These are phyloP conservation scores for Lasioglossum calceatum DNA, from an alignment of 2,888 invertebrate species.

Conservation along the genomic window DNA sequence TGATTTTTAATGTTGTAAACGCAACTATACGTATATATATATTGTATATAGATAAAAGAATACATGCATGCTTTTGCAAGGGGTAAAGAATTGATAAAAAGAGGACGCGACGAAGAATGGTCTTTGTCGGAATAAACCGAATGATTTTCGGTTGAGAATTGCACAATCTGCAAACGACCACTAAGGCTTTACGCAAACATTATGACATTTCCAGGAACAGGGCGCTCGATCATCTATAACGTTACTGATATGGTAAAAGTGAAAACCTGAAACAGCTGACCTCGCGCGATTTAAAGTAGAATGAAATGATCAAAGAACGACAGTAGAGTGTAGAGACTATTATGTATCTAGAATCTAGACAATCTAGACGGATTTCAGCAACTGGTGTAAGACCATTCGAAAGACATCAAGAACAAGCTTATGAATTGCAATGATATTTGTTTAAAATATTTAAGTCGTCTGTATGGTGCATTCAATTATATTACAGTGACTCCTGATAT, in stretches of 20 bases:
- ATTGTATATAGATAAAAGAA: background rate
- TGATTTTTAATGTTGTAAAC: background rate
- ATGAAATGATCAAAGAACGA: slow-evolving; percentile 40
- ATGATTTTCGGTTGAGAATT: background rate
- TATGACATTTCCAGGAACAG: slow-evolving; percentile 10
- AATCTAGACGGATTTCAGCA: background rate
- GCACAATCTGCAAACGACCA: background rate
- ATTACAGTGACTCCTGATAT: no score
- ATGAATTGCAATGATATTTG: background rate
- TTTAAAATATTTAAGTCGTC: background rate
- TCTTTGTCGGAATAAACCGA: background rate
- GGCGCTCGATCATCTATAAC: slow-evolving; percentile 19
- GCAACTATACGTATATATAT: no score
- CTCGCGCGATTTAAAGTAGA: slow-evolving; percentile 44
- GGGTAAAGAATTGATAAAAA: background rate
- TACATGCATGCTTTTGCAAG: background rate
- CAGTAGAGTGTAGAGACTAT: slow-evolving; percentile 1
- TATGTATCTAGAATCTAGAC: background rate
- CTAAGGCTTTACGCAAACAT: slow-evolving; percentile 3
- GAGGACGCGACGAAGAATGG: background rate
- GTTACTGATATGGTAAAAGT: slow-evolving; percentile 47
- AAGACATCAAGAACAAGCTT: background rate
- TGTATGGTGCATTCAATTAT: no score
- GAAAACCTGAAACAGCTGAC: slow-evolving; percentile 44
- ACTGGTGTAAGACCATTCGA: background rate